Percentiles rank a stretch among this genome's conserved stretches.
These are phyloP conservation scores for Xanthia icteritia DNA, from an alignment of 2,888 invertebrate species.

Conservation along the genomic window DNA sequence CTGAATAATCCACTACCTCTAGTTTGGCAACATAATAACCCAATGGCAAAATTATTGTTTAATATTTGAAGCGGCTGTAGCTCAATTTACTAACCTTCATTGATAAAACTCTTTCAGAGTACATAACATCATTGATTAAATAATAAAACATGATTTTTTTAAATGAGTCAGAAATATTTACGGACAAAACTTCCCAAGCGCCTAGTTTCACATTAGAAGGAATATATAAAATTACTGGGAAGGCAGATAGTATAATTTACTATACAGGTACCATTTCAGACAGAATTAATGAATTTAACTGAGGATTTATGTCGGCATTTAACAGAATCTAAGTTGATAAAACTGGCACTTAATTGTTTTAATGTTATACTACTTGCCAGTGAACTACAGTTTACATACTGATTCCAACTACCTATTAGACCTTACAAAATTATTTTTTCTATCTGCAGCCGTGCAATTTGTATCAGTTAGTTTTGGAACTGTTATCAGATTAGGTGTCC, in stretches of 20 bases:
- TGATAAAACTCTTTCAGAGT: not conserved
- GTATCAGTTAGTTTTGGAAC: not conserved
- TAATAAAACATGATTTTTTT: not conserved
- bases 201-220: not conserved
- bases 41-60: too few species aligned
- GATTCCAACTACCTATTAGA: not conserved
- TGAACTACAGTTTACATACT: not conserved
- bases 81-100: not conserved
- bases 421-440: not conserved
- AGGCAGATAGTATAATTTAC: not conserved
- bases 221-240: not conserved
- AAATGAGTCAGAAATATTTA: not conserved
- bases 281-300: not conserved
- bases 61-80: not conserved
- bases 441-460: not conserved
- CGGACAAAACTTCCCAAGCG: not conserved
- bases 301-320: not conserved
- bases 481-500: not conserved
- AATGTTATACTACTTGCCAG: not conserved
- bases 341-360: not conserved
- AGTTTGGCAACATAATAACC: not conserved
- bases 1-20: not conserved
- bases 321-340: not conserved
- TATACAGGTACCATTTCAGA: not conserved
- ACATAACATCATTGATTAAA: not conserved